A percentile compares a stretch with the other conserved stretches of the same genome.
Conservation (phyloP, 2,797 vertebrate genomes). For the Dipus sagitta region DNA sequence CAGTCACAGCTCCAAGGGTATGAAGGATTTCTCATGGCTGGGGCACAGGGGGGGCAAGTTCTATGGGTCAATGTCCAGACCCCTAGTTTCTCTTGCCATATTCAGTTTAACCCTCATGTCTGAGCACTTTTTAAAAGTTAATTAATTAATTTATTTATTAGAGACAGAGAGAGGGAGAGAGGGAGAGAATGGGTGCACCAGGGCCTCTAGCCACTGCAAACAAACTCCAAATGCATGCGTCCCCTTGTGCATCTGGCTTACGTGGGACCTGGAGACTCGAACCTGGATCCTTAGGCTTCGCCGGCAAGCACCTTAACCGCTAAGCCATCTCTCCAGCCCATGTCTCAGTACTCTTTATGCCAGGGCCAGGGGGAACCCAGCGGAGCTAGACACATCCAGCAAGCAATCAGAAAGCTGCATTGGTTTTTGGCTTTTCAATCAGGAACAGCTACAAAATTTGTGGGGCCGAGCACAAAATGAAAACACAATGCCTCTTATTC, state of each 20-base stretch:
- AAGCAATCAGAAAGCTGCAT: not conserved
- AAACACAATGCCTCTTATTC: not conserved
- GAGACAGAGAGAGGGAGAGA: too few relatives aligned
- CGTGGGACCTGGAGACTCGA: too few relatives aligned
- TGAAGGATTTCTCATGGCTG: not conserved
- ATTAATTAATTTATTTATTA: too few relatives aligned
- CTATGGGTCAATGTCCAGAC: not conserved
- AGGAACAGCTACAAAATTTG: not conserved
- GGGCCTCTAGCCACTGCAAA: too few relatives aligned
- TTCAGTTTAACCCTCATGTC: not conserved
- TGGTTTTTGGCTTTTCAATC: not conserved
- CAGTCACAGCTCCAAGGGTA: rapidly evolving
- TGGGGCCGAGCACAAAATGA: not conserved
- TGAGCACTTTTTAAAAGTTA: not conserved
- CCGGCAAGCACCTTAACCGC: too few relatives aligned
- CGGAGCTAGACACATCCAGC: not conserved
- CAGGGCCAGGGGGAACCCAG: not conserved
- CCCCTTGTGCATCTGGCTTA: too few relatives aligned
- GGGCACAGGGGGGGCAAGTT: not conserved
- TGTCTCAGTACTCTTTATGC: not conserved
- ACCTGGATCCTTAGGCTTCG: too few relatives aligned
- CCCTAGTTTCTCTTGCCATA: not conserved
- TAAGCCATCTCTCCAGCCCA: not conserved
- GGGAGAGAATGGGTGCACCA: too few relatives aligned
- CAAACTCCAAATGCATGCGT: too few relatives aligned